Conservation (phyloP, 2,797 vertebrate genomes). For the Gallirallus australis region DNA sequence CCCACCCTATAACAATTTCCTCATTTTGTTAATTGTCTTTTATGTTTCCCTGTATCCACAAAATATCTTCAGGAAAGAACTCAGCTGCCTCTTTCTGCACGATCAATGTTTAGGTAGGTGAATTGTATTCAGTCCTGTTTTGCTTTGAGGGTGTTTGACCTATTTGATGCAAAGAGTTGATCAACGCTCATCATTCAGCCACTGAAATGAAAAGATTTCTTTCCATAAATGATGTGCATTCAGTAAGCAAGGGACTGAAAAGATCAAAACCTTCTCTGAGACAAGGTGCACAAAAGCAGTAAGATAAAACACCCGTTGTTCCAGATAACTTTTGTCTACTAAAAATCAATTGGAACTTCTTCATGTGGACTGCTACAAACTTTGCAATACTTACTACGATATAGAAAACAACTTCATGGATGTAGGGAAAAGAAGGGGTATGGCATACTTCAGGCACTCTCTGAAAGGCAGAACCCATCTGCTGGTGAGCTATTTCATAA, state of each 20-base stretch:
- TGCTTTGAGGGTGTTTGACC: background rate
- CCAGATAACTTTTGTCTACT: background rate
- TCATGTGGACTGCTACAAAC: background rate
- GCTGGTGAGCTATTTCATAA: background rate
- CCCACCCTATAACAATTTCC: background rate
- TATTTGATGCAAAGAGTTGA: background rate
- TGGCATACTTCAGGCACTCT: background rate
- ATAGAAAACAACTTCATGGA: background rate
- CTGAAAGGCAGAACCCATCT: background rate
- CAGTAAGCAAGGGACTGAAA: background rate
- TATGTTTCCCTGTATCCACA: background rate
- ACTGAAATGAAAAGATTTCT: background rate
- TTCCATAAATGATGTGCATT: fast-evolving
- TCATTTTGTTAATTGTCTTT: background rate
- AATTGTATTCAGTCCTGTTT: background rate
- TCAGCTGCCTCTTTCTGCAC: background rate
- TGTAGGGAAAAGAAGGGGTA: background rate
- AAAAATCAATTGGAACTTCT: background rate
- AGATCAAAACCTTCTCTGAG: background rate
- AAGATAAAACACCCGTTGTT: background rate
- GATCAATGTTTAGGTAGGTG: background rate
- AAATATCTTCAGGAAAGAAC: background rate
- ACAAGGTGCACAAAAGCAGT: background rate
- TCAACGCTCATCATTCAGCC: background rate
- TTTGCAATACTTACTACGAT: background rate